Conservation (phyloP, 2,888 invertebrate genomes). For the Ophion ventricosus region DNA sequence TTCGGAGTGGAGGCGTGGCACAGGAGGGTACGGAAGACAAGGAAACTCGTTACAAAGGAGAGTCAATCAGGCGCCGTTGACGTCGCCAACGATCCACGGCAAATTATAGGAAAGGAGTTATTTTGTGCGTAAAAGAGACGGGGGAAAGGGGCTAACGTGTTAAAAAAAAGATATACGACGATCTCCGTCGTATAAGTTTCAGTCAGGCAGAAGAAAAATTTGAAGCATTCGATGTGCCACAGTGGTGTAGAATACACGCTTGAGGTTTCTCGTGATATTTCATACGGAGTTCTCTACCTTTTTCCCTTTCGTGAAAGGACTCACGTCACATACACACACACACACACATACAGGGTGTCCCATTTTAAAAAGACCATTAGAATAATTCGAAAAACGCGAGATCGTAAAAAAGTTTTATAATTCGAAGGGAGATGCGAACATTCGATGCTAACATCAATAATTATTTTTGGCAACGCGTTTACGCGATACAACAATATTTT, state of each 20-base stretch:
- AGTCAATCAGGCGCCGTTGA: slow-evolving; percentile 76
- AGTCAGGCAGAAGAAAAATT: slow-evolving; percentile 9
- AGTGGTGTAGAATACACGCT: not conserved
- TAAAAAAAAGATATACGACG: not conserved
- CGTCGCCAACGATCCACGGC: slow-evolving; percentile 43
- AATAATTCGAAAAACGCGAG: not conserved
- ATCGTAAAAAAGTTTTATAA: not conserved
- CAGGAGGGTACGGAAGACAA: not conserved
- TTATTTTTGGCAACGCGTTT: no score
- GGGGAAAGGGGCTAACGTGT: slow-evolving; percentile 22
- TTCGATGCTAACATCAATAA: not conserved
- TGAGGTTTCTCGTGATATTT: not conserved
- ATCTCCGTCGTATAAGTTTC: not conserved
- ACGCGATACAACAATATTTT: no score
- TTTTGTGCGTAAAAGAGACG: not conserved
- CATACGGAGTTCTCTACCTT: not conserved
- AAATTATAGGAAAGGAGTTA: slow-evolving; percentile 11
- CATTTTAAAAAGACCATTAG: not conserved
- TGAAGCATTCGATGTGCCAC: not conserved
- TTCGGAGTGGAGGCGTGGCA: not conserved
- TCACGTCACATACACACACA: not conserved
- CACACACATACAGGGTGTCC: not conserved
- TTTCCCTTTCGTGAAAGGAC: not conserved
- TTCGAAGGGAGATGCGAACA: not conserved
- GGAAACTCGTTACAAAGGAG: slow-evolving; percentile 75